Evolutionary conservation across 2,113 vertebrate species (phyloP).

Genomic region (Notarius quadriscutis): DNA sequence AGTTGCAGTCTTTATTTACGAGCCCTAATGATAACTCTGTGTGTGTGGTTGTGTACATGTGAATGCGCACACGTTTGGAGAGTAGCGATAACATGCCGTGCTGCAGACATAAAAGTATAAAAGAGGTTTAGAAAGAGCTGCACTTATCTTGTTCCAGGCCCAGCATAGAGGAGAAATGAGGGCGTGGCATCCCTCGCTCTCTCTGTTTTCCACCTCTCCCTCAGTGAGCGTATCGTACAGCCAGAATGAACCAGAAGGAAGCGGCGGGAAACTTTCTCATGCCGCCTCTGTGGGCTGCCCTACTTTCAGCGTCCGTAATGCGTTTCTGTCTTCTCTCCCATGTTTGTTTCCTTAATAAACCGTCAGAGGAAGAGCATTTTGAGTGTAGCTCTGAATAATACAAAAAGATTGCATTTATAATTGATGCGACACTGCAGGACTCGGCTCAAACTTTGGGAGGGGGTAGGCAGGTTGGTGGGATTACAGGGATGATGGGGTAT

Average conservation of each 20-base stretch:
- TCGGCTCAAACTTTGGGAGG: not conserved
- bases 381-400: constrained; percentile 49
- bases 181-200: not conserved
- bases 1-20: constrained; percentile 40
- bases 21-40: constrained; percentile 42
- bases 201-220: not conserved
- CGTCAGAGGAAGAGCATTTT: constrained; percentile 36
- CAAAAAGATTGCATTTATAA: constrained; percentile 46
- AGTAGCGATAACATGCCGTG: not conserved
- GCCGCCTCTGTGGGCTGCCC: constrained; percentile 35
- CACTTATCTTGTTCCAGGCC: constrained; percentile 14
- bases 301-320: constrained; percentile 44
- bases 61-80: not conserved
- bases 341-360: constrained; percentile 27
- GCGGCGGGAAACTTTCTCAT: constrained; percentile 10
- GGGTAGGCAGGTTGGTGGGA: not conserved
- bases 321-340: not conserved
- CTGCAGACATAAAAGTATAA: constrained; percentile 11
- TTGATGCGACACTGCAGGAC: constrained; percentile 28
- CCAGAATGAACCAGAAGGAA: not conserved
- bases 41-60: constrained; percentile 2
- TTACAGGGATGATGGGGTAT: not conserved
- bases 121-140: not conserved
- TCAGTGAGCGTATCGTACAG: not conserved
- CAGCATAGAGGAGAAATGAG: constrained; percentile 7